Evolutionary conservation across 2,888 invertebrate species (phyloP), one percentile per base, ranked within the genome.

Genomic region (Sacculina carcini): DNA sequence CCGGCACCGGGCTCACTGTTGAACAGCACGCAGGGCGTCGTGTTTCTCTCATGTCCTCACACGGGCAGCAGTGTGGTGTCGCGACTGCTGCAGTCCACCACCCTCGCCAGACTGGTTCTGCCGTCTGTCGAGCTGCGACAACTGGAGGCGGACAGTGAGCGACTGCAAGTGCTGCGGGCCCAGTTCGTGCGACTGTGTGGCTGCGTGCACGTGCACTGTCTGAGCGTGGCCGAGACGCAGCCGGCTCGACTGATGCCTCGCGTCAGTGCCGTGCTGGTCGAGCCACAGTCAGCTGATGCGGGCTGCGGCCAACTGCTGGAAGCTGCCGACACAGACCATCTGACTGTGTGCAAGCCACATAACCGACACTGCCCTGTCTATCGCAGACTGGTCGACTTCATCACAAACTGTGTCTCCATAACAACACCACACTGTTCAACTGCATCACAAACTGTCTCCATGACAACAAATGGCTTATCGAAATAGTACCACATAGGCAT

Each of bases 1-100:
- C n/a, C n/a, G n/a, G n/a, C n/a, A n/a, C n/a, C n/a, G n/a, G n/a
- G 9, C 7, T 28, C 42, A 2, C 42, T 42, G n/a, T 28, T 42
- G n/a, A 24, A 29, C n/a, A 34, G 51, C 36, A 55, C 54, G 2
- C 14, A 23, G 14, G 56, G 50, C 24, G 51, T 53, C 7, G 40
- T 56, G 19, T 56, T 56, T 48, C 40, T 52, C 29, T 52, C 54
- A 28, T 54, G 54, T 10, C 56, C 56, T 14, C 56, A 56, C 50
- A 42, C 48, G 21, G 56, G 56, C 16, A 39, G 55, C 2, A 50
- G 52, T 3, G 29, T 55, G 28, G 56, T 55, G 4, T 36, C 51
- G 5, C n/a, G n/a, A n/a, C n/a, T n/a, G n/a, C n/a, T n/a, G n/a
- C 36, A 29, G 21, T 38, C 44, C 28, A 39, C 50, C 12, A 14